A percentile compares a stretch with the other conserved stretches of the same genome.
Evolutionary conservation across 2,797 vertebrate genomes (phyloP).

Genomic region (Pitangus sulphuratus): DNA sequence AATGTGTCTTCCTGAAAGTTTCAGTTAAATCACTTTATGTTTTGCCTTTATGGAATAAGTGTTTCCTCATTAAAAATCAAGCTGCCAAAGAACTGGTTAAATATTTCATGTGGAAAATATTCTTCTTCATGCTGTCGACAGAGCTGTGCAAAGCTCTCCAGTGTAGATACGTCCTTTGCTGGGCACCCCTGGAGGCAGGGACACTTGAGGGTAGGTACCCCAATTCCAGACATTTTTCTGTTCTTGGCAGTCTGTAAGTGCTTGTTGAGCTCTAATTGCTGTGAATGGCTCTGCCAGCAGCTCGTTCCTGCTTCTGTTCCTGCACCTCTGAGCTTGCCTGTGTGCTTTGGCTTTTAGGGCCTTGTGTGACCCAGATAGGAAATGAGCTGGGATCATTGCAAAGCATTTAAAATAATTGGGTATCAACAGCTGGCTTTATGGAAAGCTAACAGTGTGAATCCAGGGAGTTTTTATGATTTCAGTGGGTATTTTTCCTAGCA

Average conservation of each 20-base stretch:
- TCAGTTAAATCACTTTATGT: neutral
- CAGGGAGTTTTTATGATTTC: slow-evolving; percentile 45
- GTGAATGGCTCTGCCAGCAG: neutral
- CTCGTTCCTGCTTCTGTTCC: neutral
- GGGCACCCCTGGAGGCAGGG: neutral
- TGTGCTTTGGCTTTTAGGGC: slow-evolving; percentile 36
- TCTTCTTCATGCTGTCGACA: neutral
- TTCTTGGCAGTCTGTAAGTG: neutral
- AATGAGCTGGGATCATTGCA: slow-evolving; percentile 38
- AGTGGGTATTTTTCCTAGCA: neutral
- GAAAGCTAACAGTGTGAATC: slow-evolving; percentile 37
- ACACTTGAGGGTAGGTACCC: neutral
- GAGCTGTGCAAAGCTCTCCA: neutral
- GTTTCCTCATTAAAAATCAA: neutral
- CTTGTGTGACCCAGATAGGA: slow-evolving; percentile 38
- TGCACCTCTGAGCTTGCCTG: neutral
- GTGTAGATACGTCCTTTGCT: neutral
- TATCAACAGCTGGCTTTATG: slow-evolving; percentile 61
- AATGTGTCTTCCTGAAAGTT: neutral
- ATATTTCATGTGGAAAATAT: neutral
- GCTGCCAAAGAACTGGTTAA: neutral
- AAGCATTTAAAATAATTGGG: slow-evolving; percentile 54
- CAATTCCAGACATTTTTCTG: neutral
- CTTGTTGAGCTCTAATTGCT: neutral
- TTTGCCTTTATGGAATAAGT: neutral